These are phyloP conservation scores for Balanococcus diminutus DNA, from an alignment of 2,888 invertebrate species.

Conservation along the genomic window DNA sequence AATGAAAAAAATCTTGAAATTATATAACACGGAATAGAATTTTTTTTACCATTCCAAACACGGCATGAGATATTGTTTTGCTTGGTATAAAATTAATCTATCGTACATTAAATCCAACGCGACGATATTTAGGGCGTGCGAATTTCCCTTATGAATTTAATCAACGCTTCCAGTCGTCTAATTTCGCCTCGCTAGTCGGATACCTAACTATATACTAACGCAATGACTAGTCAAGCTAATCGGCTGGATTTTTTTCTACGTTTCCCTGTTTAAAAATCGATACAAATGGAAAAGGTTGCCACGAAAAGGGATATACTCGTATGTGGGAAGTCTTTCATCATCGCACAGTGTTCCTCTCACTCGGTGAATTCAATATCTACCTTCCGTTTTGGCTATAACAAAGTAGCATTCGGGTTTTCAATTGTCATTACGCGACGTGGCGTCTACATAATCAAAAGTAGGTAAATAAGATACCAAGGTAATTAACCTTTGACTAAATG, in stretches of 20 bases:
- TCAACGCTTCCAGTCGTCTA: background rate
- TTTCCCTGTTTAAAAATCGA: background rate
- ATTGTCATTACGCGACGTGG: background rate
- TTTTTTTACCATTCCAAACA: background rate
- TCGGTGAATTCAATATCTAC: background rate
- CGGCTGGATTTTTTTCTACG: background rate
- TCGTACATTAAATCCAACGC: background rate
- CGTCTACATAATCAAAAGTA: too few relatives aligned
- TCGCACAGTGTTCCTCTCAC: background rate
- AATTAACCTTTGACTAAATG: background rate
- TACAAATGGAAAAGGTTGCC: background rate
- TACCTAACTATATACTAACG: too few relatives aligned
- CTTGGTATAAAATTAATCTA: background rate
- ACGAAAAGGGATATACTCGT: background rate
- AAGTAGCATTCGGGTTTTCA: too few relatives aligned
- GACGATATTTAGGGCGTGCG: background rate
- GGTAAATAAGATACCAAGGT: background rate
- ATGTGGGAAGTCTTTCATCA: background rate
- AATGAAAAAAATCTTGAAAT: background rate
- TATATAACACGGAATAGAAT: background rate
- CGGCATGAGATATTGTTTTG: background rate
- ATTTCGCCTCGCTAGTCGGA: too few relatives aligned
- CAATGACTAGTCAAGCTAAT: background rate
- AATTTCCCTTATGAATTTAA: background rate
- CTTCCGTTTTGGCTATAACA: background rate